Base-by-base conservation (phyloP, 2,113 vertebrate species). In the Syngnathus scovelli region DNA sequence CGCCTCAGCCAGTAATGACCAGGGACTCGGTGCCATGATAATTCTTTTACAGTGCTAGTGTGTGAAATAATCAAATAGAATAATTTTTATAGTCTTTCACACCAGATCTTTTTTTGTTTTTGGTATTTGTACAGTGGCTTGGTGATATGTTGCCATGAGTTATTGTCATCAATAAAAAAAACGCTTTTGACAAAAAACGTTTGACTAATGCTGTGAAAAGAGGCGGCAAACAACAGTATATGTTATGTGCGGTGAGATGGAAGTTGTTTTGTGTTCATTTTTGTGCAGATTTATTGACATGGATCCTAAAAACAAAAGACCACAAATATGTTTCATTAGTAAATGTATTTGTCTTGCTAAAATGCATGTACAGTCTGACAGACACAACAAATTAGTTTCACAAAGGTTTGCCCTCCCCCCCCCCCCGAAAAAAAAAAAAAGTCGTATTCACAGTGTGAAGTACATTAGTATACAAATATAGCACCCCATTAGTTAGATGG, bases 151-250 rank as follows among this genome's bases (percentile, higher is more conserved):
- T 94, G 91, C 93, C 92, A 94, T 94, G 93, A 94, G 89, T 93
- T 94, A 93, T 90, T 95, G 91, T 98, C 95, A 95, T 92, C 93
- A 98, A 98, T 97, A 96, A 98, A 56, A 83, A 62, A 87, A 83
- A 90, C 93, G 85, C 92, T 94, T 94, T 94, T 96, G 94, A 96
- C 91, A 93, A 93, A 89, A 12, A n/a, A 59, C 16, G n/a, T 55
- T 55, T 12, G 21, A 23, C 21, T 55, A 5, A 23, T 23, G 27
- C 8, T 55, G 52, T 55, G 52, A 55, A 27, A 23, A 27, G 9
- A 52, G n/a, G 6, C 46, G 10, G 19, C 51, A 52, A 9, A 21
- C 6, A n/a, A 68, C 48, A 67, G 71, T 9, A 43, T 2, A 48
- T 46, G 13, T 16, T 5, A 46, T 46, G 44, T 2, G 5, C 15